Conservation (phyloP, 2,113 vertebrate genomes). For the Delphinapterus leucas region DNA sequence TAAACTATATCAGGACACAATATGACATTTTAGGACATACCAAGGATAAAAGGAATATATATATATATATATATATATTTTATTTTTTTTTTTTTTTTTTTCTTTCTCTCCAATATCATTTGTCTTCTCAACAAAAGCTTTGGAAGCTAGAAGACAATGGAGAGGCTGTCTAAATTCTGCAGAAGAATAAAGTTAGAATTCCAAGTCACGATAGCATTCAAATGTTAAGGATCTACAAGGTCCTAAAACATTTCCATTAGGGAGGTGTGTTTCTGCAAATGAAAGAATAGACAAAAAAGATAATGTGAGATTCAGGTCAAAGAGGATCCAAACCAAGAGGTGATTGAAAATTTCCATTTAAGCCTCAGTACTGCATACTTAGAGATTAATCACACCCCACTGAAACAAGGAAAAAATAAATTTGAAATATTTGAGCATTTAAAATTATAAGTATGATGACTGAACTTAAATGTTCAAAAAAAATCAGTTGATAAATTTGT, state of each 20-base stretch:
- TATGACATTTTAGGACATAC: not conserved
- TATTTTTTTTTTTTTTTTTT: not conserved
- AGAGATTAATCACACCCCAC: not conserved
- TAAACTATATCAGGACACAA: not conserved
- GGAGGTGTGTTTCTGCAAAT: not conserved
- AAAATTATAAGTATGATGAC: not conserved
- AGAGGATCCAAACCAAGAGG: not conserved
- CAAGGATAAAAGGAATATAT: not conserved
- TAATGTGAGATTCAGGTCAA: not conserved
- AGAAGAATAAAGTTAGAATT: not conserved
- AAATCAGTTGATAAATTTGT: not conserved
- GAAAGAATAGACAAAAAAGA: not conserved
- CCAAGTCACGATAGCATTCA: not conserved
- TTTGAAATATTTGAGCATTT: not conserved
- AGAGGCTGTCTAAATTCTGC: not conserved
- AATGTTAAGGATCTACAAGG: not conserved
- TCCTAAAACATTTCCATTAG: not conserved
- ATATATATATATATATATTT: too few species aligned
- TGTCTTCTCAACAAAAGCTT: not conserved
- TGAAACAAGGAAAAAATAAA: not conserved
- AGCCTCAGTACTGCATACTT: not conserved
- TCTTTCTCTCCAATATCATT: not conserved
- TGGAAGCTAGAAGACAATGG: not conserved
- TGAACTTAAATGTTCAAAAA: slow-evolving; percentile 1
- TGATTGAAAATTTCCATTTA: not conserved